Evolutionary conservation across 2,888 invertebrate genomes (phyloP).

Genomic region (Tridacna crocea): DNA sequence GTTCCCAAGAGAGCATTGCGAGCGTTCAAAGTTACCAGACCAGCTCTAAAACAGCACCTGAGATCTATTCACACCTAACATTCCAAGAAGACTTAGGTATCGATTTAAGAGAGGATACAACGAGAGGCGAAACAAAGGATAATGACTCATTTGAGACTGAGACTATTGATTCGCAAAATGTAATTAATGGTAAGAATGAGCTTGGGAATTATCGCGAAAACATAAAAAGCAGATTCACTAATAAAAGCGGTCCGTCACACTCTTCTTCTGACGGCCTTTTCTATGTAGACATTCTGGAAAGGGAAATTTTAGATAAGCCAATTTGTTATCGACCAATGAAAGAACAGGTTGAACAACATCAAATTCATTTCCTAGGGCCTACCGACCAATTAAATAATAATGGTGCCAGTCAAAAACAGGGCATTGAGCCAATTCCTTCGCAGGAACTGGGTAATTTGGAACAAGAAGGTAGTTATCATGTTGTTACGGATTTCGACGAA

Average conservation of each 20-base stretch:
- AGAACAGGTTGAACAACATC: constrained; percentile 28
- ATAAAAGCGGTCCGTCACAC: constrained; percentile 23
- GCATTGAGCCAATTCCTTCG: constrained; percentile 11
- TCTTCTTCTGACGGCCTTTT: not conserved
- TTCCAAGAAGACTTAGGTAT: constrained; percentile 55
- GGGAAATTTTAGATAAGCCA: constrained; percentile 22
- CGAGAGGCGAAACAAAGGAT: constrained; percentile 36
- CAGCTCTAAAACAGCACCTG: constrained; percentile 22
- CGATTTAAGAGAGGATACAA: constrained; percentile 54
- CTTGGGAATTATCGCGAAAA: constrained; percentile 26
- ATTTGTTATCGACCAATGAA: constrained; percentile 37
- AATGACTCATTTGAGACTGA: constrained; percentile 53
- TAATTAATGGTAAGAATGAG: constrained; percentile 50
- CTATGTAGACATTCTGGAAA: constrained; percentile 4
- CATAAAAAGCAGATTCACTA: constrained; percentile 30
- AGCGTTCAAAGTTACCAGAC: constrained; percentile 63
- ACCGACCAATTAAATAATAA: constrained; percentile 36
- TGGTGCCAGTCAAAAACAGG: constrained; percentile 17
- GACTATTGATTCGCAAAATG: constrained; percentile 54
- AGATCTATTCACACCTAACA: not conserved
- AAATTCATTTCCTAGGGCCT: constrained; percentile 34
- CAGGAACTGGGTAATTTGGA: constrained; percentile 35
- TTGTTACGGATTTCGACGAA: constrained; percentile 65
- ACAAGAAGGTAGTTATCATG: constrained; percentile 36
- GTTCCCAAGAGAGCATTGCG: constrained; percentile 77